phyloP scores from a whole-genome alignment of 2,888 invertebrate genomes.

The Pseudoips prasinana region DNA sequence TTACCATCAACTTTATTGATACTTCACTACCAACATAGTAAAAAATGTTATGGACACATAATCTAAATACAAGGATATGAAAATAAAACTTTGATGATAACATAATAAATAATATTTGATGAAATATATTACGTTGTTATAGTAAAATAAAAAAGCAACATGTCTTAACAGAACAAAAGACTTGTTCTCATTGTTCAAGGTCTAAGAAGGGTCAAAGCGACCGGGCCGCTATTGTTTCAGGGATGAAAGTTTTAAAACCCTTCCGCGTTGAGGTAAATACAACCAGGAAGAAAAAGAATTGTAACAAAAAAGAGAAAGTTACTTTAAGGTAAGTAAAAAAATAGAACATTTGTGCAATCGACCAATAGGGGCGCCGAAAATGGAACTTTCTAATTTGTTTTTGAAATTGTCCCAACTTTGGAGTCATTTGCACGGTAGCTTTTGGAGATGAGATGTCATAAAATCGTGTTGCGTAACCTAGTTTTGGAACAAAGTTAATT shows the following conservation, averaged over 20 bases:
- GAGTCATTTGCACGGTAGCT: conserved; percentile 66
- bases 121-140: conserved; percentile 1
- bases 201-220: conserved; percentile 23
- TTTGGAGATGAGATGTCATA: conserved; percentile 36
- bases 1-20: no score
- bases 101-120: conserved; percentile 8
- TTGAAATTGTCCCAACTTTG: conserved; percentile 46
- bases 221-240: conserved; percentile 57
- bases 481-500: conserved; percentile 12
- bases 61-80: no score
- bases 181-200: conserved; percentile 14
- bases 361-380: conserved; percentile 58
- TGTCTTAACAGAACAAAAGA: conserved; percentile 2
- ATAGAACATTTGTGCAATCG: conserved; percentile 48
- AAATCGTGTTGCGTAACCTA: conserved; percentile 13
- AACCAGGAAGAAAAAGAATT: conserved; percentile 69
- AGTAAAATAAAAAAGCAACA: conserved; percentile 4
- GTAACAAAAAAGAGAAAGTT: conserved; percentile 80
- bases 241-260: conserved; percentile 71
- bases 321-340: conserved; percentile 55
- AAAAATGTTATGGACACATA: no score
- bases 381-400: conserved; percentile 74
- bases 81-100: conserved; percentile 9
- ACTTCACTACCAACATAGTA: no score
- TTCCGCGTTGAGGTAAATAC: conserved; percentile 65